These are phyloP conservation scores for Aphidius ervi DNA, from an alignment of 1,140 invertebrate species.

Conservation along the genomic window DNA sequence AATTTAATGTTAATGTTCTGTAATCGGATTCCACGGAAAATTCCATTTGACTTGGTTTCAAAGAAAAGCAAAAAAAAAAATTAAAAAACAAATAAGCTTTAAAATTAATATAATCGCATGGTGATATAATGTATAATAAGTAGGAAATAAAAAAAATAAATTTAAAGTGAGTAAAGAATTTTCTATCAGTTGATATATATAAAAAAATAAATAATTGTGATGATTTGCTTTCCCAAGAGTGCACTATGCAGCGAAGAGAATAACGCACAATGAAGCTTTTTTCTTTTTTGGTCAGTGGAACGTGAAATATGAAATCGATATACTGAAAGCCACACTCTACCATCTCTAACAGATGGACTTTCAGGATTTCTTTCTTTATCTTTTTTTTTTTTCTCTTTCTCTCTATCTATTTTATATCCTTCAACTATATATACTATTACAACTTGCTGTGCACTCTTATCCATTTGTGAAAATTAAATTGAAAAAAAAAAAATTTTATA, in stretches of 20 bases:
- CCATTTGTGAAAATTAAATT: too few species aligned
- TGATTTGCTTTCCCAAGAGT: constrained; percentile 20
- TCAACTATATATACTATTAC: background rate
- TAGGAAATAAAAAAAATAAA: constrained; percentile 8
- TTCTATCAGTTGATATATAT: background rate
- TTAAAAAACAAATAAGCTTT: too few species aligned
- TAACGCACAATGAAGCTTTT: constrained; percentile 28
- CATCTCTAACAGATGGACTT: constrained; percentile 20
- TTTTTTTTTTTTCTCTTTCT: background rate
- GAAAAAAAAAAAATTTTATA: too few species aligned
- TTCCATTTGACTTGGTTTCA: too few species aligned
- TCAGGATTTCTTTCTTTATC: constrained; percentile 6
- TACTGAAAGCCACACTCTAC: constrained; percentile 19
- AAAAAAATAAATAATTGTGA: constrained; percentile 25
- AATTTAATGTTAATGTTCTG: too few species aligned
- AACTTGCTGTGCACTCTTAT: constrained; percentile 1
- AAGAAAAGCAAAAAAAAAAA: too few species aligned
- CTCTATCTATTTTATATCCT: too few species aligned
- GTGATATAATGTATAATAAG: background rate
- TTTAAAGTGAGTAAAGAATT: background rate
- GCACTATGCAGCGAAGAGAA: constrained; percentile 13
- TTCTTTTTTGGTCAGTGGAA: constrained; percentile 22
- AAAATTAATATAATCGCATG: too few species aligned
- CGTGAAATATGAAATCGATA: constrained; percentile 40
- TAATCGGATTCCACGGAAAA: too few species aligned